Conservation (phyloP, 2,113 vertebrate species). For the Saiga tatarica region DNA sequence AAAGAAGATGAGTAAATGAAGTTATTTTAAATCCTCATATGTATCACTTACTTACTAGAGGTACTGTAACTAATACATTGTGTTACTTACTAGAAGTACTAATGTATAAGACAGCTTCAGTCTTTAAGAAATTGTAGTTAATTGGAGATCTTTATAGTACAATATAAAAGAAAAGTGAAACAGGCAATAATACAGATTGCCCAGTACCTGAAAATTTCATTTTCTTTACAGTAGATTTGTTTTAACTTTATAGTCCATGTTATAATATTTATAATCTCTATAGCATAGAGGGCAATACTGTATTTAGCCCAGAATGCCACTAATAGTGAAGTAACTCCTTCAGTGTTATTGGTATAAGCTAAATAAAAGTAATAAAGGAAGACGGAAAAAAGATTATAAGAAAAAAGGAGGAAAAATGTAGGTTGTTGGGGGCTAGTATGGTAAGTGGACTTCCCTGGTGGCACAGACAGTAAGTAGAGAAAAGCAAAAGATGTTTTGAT, state of each 20-base stretch:
- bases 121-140: background rate
- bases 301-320: background rate
- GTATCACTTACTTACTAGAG: background rate
- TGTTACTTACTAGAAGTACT: background rate
- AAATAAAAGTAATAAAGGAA: slow-evolving; percentile 13
- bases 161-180: slow-evolving; percentile 1
- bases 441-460: background rate
- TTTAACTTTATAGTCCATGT: background rate
- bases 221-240: slow-evolving; percentile 19
- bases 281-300: background rate
- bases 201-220: background rate
- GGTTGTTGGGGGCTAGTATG: background rate
- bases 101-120: background rate
- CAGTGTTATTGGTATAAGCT: background rate
- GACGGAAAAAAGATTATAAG: background rate
- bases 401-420: background rate
- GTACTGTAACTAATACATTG: background rate
- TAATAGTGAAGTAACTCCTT: background rate
- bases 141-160: background rate
- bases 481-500: background rate
- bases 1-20: slow-evolving; percentile 15
- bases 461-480: background rate
- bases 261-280: background rate
- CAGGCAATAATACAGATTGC: background rate
- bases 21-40: background rate